A percentile compares a stretch with the other conserved stretches of the same genome.
Conservation (phyloP, 1,140 invertebrate species). For the Melanaphis sacchari region DNA sequence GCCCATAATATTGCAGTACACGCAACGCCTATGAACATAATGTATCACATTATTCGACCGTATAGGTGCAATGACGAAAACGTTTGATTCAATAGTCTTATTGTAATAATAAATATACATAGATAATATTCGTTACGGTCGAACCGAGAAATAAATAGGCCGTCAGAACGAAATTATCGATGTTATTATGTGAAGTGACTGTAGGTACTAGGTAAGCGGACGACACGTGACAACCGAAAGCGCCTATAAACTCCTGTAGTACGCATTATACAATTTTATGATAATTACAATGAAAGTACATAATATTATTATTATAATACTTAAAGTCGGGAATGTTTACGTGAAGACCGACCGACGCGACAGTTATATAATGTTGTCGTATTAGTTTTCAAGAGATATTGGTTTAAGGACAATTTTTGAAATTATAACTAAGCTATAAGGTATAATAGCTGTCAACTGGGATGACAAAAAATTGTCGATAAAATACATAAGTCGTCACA, state of each 20-base stretch:
- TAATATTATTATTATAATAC: not conserved
- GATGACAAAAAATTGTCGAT: not conserved
- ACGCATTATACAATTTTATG: not conserved
- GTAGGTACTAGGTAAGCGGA: not conserved
- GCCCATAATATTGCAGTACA: not conserved
- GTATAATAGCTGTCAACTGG: not conserved
- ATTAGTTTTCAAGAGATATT: not conserved
- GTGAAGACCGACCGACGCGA: not conserved
- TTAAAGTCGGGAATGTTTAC: not conserved
- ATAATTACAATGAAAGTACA: not conserved
- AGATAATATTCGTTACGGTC: not conserved
- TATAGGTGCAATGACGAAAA: not conserved
- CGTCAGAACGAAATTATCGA: not conserved
- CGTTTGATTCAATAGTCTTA: not conserved
- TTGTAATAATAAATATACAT: not conserved
- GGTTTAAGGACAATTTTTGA: not conserved
- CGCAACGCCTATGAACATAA: not conserved
- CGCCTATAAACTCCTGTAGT: not conserved
- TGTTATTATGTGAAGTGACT: not conserved
- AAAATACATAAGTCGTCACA: not conserved
- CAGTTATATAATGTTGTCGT: not conserved
- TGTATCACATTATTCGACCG: not conserved
- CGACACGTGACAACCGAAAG: not conserved
- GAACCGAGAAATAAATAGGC: not conserved
- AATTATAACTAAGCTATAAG: not conserved